Evolutionary conservation across 2,888 invertebrate species (phyloP).

Genomic region (Hypena proboscidalis): DNA sequence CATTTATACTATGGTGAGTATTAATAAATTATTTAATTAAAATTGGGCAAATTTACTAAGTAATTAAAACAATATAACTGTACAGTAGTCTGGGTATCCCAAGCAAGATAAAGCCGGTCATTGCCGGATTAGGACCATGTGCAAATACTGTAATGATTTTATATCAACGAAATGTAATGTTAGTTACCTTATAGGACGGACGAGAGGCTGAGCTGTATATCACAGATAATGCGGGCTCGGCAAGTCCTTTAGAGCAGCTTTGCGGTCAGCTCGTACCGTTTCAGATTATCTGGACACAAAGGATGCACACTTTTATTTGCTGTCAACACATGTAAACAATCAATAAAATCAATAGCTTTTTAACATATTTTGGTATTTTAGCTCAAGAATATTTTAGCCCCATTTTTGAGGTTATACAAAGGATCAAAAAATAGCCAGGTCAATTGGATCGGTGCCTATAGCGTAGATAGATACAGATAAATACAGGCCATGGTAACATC

Average conservation of each 20-base stretch:
- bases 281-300: conserved; percentile 67
- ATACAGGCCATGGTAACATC: conserved; percentile 32
- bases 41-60: too few species aligned
- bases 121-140: too few species aligned
- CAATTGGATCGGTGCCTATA: conserved; percentile 21
- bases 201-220: conserved; percentile 86
- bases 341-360: conserved; percentile 14
- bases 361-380: neutral
- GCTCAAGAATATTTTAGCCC: conserved; percentile 11
- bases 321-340: conserved; percentile 20
- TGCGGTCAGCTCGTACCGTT: conserved; percentile 80
- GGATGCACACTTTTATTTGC: conserved; percentile 29
- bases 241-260: conserved; percentile 82
- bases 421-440: conserved; percentile 40
- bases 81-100: too few species aligned
- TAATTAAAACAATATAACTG: too few species aligned
- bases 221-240: conserved; percentile 86
- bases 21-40: too few species aligned
- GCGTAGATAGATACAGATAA: conserved; percentile 21
- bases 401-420: conserved; percentile 78
- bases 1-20: too few species aligned
- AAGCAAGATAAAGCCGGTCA: too few species aligned
- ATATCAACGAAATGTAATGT: conserved; percentile 2
- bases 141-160: too few species aligned
- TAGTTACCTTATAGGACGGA: conserved; percentile 83